Conservation (phyloP, 2,797 vertebrate species). For the Bradypodion pumilum region DNA sequence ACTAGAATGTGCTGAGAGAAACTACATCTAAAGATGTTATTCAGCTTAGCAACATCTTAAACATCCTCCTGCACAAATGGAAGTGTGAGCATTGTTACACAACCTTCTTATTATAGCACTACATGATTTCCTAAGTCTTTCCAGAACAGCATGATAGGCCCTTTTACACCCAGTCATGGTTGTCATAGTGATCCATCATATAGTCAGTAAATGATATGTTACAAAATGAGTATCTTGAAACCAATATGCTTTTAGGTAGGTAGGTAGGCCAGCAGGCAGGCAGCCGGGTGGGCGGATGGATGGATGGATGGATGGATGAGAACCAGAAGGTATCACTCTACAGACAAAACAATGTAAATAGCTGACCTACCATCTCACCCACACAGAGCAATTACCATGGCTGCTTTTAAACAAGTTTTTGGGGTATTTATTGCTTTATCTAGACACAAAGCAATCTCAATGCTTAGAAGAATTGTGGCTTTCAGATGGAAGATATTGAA, state of each 20-base stretch:
- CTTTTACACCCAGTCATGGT: not conserved
- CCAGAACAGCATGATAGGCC: not conserved
- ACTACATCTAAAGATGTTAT: not conserved
- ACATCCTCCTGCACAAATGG: not conserved
- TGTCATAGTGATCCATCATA: not conserved
- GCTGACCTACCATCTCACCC: not conserved
- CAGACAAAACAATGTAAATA: not conserved
- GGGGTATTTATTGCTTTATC: no score
- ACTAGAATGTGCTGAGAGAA: not conserved
- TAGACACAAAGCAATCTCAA: no score
- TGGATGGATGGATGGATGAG: not conserved
- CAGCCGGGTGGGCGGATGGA: no score
- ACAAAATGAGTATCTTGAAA: not conserved
- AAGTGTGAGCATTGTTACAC: not conserved
- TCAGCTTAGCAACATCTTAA: not conserved
- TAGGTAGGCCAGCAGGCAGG: not conserved
- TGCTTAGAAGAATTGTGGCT: no score
- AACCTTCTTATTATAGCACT: not conserved
- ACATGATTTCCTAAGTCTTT: not conserved
- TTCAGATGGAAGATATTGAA: no score
- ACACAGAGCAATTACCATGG: no score
- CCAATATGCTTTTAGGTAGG: not conserved
- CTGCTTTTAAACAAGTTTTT: no score
- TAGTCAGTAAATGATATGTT: not conserved
- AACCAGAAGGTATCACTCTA: not conserved